Percentiles rank a stretch among this genome's conserved stretches.
These are phyloP conservation scores for Drosophila ananassae DNA, from an alignment of 1,140 invertebrate genomes.

Conservation along the genomic window DNA sequence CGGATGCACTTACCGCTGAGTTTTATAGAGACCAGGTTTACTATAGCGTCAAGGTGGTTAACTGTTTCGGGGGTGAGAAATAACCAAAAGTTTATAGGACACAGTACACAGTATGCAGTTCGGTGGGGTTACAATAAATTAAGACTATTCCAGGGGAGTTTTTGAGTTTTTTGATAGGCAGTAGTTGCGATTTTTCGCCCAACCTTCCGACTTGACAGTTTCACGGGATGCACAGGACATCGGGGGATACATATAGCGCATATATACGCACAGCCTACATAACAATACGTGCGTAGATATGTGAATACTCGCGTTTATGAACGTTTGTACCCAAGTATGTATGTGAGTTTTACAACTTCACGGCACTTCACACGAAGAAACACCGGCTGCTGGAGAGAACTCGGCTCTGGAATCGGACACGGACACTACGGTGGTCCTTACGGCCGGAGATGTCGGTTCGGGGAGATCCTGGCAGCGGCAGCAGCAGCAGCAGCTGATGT, in stretches of 20 bases:
- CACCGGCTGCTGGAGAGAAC: slow-evolving; percentile 50
- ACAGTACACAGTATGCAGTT: neutral
- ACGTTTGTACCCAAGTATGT: slow-evolving; percentile 37
- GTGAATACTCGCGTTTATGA: slow-evolving; percentile 14
- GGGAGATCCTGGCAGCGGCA: slow-evolving; percentile 32
- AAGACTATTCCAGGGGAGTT: slow-evolving; percentile 10
- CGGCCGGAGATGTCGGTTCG: slow-evolving; percentile 42
- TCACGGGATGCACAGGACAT: slow-evolving; percentile 65
- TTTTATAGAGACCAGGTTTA: neutral
- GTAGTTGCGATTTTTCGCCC: slow-evolving; percentile 36
- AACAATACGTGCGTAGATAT: slow-evolving; percentile 16
- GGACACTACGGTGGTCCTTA: slow-evolving; percentile 7
- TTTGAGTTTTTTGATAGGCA: slow-evolving; percentile 13
- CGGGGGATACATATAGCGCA: slow-evolving; percentile 27
- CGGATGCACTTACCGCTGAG: neutral
- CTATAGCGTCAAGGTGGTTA: neutral
- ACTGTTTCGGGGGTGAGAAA: slow-evolving; percentile 6
- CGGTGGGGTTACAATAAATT: neutral
- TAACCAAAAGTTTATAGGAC: neutral
- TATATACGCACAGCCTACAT: slow-evolving; percentile 15
- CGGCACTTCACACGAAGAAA: slow-evolving; percentile 23
- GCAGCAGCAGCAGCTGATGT: slow-evolving; percentile 55
- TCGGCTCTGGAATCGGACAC: slow-evolving; percentile 19
- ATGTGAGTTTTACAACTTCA: slow-evolving; percentile 39
- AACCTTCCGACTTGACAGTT: slow-evolving; percentile 37